A percentile compares a stretch with the other conserved stretches of the same genome.
Evolutionary conservation across 2,113 vertebrate species (phyloP).

Genomic region (Maccullochella peelii): DNA sequence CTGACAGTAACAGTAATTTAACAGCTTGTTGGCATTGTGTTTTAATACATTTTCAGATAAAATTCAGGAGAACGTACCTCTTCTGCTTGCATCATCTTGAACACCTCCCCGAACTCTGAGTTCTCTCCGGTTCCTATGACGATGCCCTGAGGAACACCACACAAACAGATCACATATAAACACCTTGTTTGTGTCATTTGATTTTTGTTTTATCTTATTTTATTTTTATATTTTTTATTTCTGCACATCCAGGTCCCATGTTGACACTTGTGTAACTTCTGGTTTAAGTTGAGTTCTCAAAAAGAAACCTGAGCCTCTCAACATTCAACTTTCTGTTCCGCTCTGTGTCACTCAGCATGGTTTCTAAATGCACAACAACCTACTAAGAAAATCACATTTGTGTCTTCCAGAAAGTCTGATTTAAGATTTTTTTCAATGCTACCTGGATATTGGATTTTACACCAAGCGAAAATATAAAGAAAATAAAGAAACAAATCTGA

Average conservation of each 20-base stretch:
- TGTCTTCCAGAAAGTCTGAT: not conserved
- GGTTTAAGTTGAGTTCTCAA: too few relatives aligned
- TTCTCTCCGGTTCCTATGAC: slow-evolving; percentile 98
- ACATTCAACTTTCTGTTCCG: not conserved
- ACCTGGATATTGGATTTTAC: not conserved
- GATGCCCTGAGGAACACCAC: slow-evolving; percentile 88
- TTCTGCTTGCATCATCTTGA: slow-evolving; percentile 99
- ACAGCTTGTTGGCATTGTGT: not conserved
- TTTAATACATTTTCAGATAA: not conserved
- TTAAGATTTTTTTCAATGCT: not conserved
- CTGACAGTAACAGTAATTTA: too few relatives aligned
- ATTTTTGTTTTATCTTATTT: not conserved
- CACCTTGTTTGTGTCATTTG: not conserved
- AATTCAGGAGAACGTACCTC: slow-evolving; percentile 84
- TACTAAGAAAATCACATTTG: too few relatives aligned
- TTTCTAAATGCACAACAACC: not conserved
- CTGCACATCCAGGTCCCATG: not conserved
- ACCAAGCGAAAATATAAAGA: not conserved
- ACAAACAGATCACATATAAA: not conserved
- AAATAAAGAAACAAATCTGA: not conserved
- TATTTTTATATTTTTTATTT: not conserved
- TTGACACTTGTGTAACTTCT: too few relatives aligned
- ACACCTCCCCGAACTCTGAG: slow-evolving; percentile 98
- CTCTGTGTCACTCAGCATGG: too few relatives aligned
- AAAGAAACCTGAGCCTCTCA: not conserved